Evolutionary conservation across 2,113 vertebrate genomes (phyloP), one percentile per base, ranked within the genome.

Genomic region (Pseudorectes ferrugineus): DNA sequence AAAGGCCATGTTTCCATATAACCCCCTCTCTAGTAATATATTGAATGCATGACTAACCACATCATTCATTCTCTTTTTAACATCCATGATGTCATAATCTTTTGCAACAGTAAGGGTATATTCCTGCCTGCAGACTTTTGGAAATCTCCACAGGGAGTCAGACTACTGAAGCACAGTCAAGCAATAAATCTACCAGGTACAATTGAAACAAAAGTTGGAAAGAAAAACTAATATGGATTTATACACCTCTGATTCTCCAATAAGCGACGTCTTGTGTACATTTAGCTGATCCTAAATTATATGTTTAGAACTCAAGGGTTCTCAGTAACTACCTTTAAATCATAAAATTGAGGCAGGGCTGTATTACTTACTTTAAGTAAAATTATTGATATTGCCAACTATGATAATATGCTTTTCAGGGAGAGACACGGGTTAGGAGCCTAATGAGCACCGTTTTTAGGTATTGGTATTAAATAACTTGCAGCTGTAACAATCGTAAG

Each of bases 1-100:
- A 95, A 97, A 96, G 95, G 96, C 95, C 96, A 96, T 96, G 94
- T 97, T 97, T 96, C 85, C 40, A 92, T 94, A 97, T 96, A 97
- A 97, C 95, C 96, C 67, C 40, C 94, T 86, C 85, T 93, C 71
- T 67, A 85, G 75, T 95, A 97, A 93, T 97, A 96, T 95, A 94
- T 91, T 96, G 94, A 95, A 92, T 49, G 84, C 85, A 73, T 88
- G 57, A 88, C 75, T 93, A 95, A 87, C 92, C 88, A 94, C 94
- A 97, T 96, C 89, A 97, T 96, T 97, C 93, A 95, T 97, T 92
- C 78, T 85, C 85, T 88, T 95, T 95, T 80, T 96, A 95, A 86
- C 94, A 73, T 91, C 65, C 86, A 88, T 95, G 84, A 96, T 95
- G 96, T 92, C 92, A 96, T 96, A 95, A 96, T 97, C 80, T 95